Percentiles rank a stretch among this genome's conserved stretches.
phyloP scores from a whole-genome alignment of 92 coral and sea anemone genomes.

The Montipora capitata region DNA sequence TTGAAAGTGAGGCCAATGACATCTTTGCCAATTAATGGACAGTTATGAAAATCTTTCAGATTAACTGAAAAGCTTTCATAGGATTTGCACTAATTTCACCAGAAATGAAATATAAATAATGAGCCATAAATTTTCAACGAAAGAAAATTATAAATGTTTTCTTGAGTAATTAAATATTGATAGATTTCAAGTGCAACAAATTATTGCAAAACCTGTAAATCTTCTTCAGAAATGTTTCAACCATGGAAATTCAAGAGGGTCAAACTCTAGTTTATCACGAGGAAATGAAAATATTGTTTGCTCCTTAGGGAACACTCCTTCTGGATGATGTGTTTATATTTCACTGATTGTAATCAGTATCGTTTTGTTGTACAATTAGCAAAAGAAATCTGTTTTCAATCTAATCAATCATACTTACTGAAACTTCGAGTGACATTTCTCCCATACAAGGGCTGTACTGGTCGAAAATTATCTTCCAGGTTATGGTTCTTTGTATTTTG shows the following conservation, averaged over 20 bases:
- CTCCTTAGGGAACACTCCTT: neutral
- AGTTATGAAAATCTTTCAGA: too few relatives aligned
- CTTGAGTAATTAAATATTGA: neutral
- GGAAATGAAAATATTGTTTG: neutral
- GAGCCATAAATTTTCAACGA: too few relatives aligned
- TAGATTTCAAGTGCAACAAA: neutral
- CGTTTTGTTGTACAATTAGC: conserved; percentile 7
- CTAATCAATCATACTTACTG: conserved; percentile 73
- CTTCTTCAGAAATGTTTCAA: neutral
- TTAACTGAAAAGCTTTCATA: too few relatives aligned
- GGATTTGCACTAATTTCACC: too few relatives aligned
- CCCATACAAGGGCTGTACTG: conserved; percentile 82
- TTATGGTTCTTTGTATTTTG: conserved; percentile 54
- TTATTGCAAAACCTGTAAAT: too few relatives aligned
- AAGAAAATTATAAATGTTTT: too few relatives aligned
- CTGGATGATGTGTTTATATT: neutral
- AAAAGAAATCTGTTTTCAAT: conserved; percentile 21
- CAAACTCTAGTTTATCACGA: neutral
- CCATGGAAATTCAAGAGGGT: neutral
- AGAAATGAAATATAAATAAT: too few relatives aligned
- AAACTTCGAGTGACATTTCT: conserved; percentile 86
- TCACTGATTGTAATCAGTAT: neutral
- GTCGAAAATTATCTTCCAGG: conserved; percentile 88
- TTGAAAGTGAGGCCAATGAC: too few relatives aligned
- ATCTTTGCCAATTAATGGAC: too few relatives aligned